These are phyloP conservation scores for Melanchra persicariae DNA, from an alignment of 2,888 invertebrate species.

Conservation along the genomic window DNA sequence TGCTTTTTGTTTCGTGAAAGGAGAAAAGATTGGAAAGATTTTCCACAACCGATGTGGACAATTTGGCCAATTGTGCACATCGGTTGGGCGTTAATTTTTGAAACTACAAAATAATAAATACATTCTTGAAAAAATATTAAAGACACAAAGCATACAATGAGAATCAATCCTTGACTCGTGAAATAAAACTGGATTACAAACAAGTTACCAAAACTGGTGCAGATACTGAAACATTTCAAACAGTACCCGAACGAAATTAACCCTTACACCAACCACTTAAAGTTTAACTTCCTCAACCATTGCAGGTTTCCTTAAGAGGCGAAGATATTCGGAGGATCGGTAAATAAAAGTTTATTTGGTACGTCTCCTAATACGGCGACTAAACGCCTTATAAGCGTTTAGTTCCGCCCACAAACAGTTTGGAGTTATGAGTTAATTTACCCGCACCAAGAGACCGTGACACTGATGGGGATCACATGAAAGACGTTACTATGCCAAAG, in stretches of 20 bases:
- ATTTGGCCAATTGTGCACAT: not conserved
- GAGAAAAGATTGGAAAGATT: conserved; percentile 13
- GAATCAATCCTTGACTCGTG: conserved; percentile 5
- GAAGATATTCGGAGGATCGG: conserved; percentile 51
- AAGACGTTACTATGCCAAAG: conserved; percentile 40
- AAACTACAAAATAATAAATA: not conserved
- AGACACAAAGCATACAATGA: not conserved
- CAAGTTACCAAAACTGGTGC: conserved; percentile 53
- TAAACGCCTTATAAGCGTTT: conserved; percentile 60
- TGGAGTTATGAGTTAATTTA: conserved; percentile 60
- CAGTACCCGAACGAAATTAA: conserved; percentile 13
- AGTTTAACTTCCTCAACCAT: conserved; percentile 25
- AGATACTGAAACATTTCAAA: conserved; percentile 24
- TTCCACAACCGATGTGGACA: not conserved
- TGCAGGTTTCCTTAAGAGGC: conserved; percentile 42
- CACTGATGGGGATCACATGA: conserved; percentile 34
- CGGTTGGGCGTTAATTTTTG: not conserved
- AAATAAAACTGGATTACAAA: conserved; percentile 42
- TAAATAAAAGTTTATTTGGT: conserved; percentile 53
- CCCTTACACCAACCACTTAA: conserved; percentile 11
- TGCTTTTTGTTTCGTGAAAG: conserved; percentile 7
- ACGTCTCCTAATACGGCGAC: conserved; percentile 41
- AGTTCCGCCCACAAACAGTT: conserved; percentile 55
- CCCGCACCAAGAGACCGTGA: conserved; percentile 43
- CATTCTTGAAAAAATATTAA: not conserved